A percentile compares a stretch with the other conserved stretches of the same genome.
These are phyloP conservation scores for Neocrepidodera transversa DNA, from an alignment of 2,888 invertebrate species.

Conservation along the genomic window DNA sequence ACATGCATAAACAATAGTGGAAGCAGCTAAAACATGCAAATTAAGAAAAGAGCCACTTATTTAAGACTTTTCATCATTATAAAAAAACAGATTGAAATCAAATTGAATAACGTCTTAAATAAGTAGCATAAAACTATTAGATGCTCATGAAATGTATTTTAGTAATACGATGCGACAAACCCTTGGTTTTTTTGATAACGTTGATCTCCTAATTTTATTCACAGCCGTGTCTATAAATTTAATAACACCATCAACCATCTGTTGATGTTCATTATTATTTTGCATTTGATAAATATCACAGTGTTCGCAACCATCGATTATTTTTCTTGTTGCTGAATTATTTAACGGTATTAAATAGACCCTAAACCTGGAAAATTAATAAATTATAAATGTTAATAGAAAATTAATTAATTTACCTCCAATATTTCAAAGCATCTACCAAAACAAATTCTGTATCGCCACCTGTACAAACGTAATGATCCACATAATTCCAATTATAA, in stretches of 20 bases:
- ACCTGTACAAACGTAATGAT: conserved; percentile 94
- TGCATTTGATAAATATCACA: conserved; percentile 86
- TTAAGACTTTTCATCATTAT: conserved; percentile 9
- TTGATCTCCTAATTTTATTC: conserved; percentile 82
- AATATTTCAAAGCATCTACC: conserved; percentile 74
- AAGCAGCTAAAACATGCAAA: conserved; percentile 46
- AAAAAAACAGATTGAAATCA: no score
- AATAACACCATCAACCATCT: conserved; percentile 75
- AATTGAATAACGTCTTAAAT: conserved; percentile 18
- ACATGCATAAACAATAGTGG: conserved; percentile 54
- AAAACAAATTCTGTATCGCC: conserved; percentile 89
- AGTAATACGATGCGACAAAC: conserved; percentile 64
- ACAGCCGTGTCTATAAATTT: conserved; percentile 85
- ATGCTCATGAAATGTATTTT: conserved; percentile 7
- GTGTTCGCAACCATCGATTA: conserved; percentile 75
- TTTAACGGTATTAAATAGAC: conserved; percentile 86
- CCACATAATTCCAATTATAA: conserved; percentile 97
- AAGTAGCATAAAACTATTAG: conserved; percentile 12
- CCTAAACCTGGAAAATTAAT: conserved; percentile 70
- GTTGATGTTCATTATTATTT: conserved; percentile 67
- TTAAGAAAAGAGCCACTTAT: conserved; percentile 17
- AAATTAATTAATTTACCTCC: conserved; percentile 50
- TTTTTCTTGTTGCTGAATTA: conserved; percentile 79
- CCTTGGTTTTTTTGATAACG: conserved; percentile 71
- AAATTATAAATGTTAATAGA: neutral